A percentile compares a stretch with the other conserved stretches of the same genome.
These are phyloP conservation scores for Patiria pectinifera DNA, from an alignment of 53 echinoderm and acorn worm species.

Conservation along the genomic window DNA sequence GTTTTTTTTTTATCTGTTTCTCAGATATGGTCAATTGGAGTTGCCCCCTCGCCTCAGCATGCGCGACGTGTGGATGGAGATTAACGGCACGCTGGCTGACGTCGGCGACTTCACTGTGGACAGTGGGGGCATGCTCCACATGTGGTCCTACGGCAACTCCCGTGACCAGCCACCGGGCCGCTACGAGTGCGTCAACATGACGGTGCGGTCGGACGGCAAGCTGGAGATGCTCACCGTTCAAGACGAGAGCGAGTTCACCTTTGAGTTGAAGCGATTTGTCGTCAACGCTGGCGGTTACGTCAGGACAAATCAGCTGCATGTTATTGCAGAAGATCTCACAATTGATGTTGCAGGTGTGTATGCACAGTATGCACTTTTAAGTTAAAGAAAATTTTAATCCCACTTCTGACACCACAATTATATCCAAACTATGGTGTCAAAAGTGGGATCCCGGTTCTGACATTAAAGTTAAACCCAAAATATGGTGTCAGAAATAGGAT, in stretches of 20 bases:
- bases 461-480: too few species aligned
- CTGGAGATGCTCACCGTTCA: slow-evolving; percentile 74
- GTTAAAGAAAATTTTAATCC: not conserved
- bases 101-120: slow-evolving; percentile 84
- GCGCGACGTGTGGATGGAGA: slow-evolving; percentile 92
- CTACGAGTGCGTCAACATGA: slow-evolving; percentile 82
- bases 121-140: slow-evolving; percentile 75
- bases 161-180: slow-evolving; percentile 67
- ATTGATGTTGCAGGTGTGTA: slow-evolving; percentile 90
- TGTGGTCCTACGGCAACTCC: slow-evolving; percentile 90
- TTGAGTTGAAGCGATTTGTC: slow-evolving; percentile 63
- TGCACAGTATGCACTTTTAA: not conserved
- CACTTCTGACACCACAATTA: not conserved
- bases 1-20: not conserved
- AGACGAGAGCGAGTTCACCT: slow-evolving; percentile 72
- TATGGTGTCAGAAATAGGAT: too few species aligned
- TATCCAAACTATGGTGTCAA: not conserved
- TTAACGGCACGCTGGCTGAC: slow-evolving; percentile 81
- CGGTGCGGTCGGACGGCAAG: slow-evolving; percentile 84
- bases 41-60: slow-evolving; percentile 81
- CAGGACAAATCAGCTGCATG: slow-evolving; percentile 75
- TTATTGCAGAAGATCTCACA: slow-evolving; percentile 81
- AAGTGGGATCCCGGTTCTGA: too few species aligned
- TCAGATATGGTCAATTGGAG: slow-evolving; percentile 80
- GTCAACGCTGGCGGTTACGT: slow-evolving; percentile 90